phyloP scores from a whole-genome alignment of 1,140 invertebrate species.

The Antheraea mylitta region DNA sequence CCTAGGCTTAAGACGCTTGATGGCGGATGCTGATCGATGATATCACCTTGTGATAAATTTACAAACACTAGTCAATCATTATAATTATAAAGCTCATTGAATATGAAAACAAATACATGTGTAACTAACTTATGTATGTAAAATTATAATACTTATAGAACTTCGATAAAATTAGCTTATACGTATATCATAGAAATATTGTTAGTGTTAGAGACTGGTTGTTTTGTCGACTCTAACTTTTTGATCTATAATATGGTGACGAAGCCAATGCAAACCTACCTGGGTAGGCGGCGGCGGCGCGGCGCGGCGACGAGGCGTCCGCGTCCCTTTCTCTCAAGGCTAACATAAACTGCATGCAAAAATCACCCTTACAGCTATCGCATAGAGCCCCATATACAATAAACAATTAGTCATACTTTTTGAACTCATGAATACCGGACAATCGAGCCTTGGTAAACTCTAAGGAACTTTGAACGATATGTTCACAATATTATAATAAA shows the following conservation, averaged over 20 bases:
- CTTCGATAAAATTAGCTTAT: too few relatives aligned
- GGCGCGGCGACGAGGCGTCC: slow-evolving; percentile 42
- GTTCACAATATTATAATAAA: background rate
- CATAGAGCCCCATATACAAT: slow-evolving; percentile 23
- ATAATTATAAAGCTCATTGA: background rate
- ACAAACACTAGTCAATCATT: background rate
- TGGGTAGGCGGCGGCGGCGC: slow-evolving; percentile 58
- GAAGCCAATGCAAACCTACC: slow-evolving; percentile 49
- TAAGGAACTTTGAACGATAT: slow-evolving; percentile 20
- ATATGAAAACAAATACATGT: too few relatives aligned
- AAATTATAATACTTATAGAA: too few relatives aligned
- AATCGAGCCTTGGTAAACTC: slow-evolving; percentile 42
- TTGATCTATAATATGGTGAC: slow-evolving; percentile 27
- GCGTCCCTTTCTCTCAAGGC: slow-evolving; percentile 73
- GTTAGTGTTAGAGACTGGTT: background rate
- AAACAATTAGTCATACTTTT: slow-evolving; percentile 28
- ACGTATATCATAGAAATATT: too few relatives aligned
- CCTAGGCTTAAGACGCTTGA: too few relatives aligned
- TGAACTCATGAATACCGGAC: slow-evolving; percentile 41
- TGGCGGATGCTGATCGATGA: too few relatives aligned
- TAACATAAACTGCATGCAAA: slow-evolving; percentile 33
- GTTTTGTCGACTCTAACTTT: slow-evolving; percentile 3
- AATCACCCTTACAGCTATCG: slow-evolving; percentile 29
- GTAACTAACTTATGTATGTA: too few relatives aligned
- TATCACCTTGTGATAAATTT: background rate